Conservation (phyloP, 2,888 invertebrate species). For the Drosophila tripunctata region DNA sequence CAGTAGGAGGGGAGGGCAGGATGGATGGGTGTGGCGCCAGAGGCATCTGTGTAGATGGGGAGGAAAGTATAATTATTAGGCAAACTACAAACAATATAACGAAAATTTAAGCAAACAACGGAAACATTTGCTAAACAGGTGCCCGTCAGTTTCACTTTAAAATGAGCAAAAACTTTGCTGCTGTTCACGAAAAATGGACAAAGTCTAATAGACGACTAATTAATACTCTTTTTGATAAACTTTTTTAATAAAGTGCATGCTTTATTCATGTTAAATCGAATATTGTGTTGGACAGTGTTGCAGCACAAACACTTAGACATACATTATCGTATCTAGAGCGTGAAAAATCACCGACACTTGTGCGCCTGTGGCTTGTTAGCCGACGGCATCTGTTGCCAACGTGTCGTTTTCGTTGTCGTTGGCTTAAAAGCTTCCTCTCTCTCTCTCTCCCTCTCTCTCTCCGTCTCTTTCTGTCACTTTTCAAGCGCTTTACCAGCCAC, state of each 20-base stretch:
- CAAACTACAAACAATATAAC: slow-evolving; percentile 38
- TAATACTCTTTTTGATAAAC: too few relatives aligned
- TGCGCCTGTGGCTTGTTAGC: slow-evolving; percentile 56
- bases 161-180: too few relatives aligned
- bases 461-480: too few relatives aligned
- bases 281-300: slow-evolving; percentile 21
- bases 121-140: slow-evolving; percentile 28
- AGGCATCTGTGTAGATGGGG: not conserved
- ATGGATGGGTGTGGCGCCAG: not conserved
- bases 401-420: slow-evolving; percentile 3
- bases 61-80: slow-evolving; percentile 48
- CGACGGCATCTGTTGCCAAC: slow-evolving; percentile 60
- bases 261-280: not conserved
- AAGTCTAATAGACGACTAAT: too few relatives aligned
- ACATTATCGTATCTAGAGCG: slow-evolving; percentile 54
- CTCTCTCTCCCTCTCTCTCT: too few relatives aligned
- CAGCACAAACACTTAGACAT: slow-evolving; percentile 8
- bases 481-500: too few relatives aligned
- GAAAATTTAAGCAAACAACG: slow-evolving; percentile 30
- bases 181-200: not conserved
- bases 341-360: slow-evolving; percentile 68
- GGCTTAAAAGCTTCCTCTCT: too few relatives aligned
- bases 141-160: slow-evolving; percentile 28
- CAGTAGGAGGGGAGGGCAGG: too few relatives aligned
- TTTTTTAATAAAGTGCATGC: not conserved